Evolutionary conservation across 2,888 invertebrate species (phyloP).

Genomic region (Cactoblastis cactorum): DNA sequence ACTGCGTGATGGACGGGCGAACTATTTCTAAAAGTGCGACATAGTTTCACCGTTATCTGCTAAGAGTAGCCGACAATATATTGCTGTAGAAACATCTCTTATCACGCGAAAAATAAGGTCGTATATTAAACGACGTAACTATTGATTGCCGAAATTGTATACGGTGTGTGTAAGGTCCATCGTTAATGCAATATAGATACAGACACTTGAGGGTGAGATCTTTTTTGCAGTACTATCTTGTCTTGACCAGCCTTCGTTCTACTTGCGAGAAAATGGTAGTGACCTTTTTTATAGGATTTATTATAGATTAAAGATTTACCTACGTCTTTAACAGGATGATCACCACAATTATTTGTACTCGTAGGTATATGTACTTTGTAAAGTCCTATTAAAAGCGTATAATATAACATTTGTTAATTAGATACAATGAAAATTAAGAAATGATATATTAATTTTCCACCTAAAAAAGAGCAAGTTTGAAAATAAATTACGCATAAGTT

Average conservation of each 20-base stretch:
- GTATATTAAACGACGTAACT: not conserved
- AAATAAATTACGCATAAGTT: not conserved
- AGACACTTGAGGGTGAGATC: not conserved
- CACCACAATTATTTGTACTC: no score
- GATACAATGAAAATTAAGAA: no score
- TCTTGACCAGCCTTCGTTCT: no score
- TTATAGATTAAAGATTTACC: no score
- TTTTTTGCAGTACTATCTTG: no score
- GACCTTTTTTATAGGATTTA: no score
- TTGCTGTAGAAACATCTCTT: not conserved
- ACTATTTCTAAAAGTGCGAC: slow-evolving; percentile 8
- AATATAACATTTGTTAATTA: no score
- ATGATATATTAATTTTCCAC: not conserved
- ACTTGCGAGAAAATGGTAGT: no score
- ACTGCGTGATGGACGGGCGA: slow-evolving; percentile 4
- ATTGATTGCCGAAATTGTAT: no score
- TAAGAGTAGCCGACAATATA: not conserved
- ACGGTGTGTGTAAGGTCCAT: not conserved
- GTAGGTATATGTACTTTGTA: no score
- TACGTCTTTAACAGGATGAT: no score
- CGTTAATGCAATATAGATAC: not conserved
- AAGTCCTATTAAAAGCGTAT: no score
- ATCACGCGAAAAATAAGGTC: not conserved
- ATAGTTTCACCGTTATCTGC: not conserved
- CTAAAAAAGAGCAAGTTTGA: not conserved